Evolutionary conservation across 2,113 vertebrate species (phyloP).

Genomic region (Patagioenas fasciata): DNA sequence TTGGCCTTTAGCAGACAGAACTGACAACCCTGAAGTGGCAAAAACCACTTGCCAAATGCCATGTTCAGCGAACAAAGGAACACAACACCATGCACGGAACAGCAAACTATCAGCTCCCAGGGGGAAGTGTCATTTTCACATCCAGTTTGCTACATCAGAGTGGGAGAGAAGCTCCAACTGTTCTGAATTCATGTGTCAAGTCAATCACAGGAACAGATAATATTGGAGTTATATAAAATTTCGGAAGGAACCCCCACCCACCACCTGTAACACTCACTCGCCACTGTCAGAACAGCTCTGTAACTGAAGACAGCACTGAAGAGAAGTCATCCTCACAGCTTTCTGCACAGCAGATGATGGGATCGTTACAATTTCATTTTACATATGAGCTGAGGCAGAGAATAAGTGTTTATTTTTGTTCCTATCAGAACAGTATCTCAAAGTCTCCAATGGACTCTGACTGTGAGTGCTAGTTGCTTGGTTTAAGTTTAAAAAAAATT

Average conservation of each 20-base stretch:
- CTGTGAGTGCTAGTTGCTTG: background rate
- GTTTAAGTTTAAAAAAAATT: background rate
- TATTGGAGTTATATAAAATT: conserved; percentile 68
- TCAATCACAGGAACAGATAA: conserved; percentile 30
- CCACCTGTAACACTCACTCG: conserved; percentile 69
- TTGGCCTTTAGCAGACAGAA: conserved; percentile 58
- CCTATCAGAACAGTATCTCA: conserved; percentile 6
- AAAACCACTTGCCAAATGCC: conserved; percentile 60
- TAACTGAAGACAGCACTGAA: conserved; percentile 56
- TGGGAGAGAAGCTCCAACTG: conserved; percentile 37
- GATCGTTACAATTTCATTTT: conserved; percentile 46
- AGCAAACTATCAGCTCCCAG: conserved; percentile 36
- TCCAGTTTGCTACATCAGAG: conserved; percentile 24
- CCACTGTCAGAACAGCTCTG: conserved; percentile 64
- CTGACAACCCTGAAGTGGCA: conserved; percentile 67
- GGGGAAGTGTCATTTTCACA: conserved; percentile 47
- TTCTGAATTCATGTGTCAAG: conserved; percentile 56
- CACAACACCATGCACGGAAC: conserved; percentile 48
- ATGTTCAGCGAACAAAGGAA: conserved; percentile 50
- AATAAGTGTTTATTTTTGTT: conserved; percentile 46
- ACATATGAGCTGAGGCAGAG: conserved; percentile 33
- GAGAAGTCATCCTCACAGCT: conserved; percentile 43
- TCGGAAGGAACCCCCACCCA: conserved; percentile 69
- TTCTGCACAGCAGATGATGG: conserved; percentile 51
- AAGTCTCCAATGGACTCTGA: conserved; percentile 9